phyloP scores from a whole-genome alignment of 1,140 invertebrate species.

The Drosophila subpulchrella region DNA sequence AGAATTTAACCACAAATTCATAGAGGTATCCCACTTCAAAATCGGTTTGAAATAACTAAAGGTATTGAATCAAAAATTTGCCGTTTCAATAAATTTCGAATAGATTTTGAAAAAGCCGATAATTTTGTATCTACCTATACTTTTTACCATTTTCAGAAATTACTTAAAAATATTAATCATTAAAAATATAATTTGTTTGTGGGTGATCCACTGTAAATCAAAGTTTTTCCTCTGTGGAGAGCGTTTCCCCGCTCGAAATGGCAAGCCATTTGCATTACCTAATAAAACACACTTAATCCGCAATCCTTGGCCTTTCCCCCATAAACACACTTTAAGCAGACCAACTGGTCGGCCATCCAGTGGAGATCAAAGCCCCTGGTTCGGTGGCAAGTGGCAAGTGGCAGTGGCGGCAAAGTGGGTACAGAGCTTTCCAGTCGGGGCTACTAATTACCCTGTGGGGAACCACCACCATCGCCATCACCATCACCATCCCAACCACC shows the following conservation, averaged over 20 bases:
- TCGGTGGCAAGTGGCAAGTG: slow-evolving; percentile 62
- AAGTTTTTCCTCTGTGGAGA: background rate
- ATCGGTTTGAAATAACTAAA: too few relatives aligned
- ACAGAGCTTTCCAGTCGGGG: slow-evolving; percentile 57
- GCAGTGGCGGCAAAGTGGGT: slow-evolving; percentile 28
- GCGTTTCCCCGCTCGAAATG: background rate
- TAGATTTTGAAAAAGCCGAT: too few relatives aligned
- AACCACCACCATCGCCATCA: slow-evolving; percentile 21
- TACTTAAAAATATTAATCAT: too few relatives aligned
- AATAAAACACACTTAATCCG: slow-evolving; percentile 34
- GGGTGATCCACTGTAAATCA: background rate
- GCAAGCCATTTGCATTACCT: slow-evolving; percentile 12
- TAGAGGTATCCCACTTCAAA: too few relatives aligned
- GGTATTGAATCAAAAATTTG: too few relatives aligned
- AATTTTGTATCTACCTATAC: too few relatives aligned
- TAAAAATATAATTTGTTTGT: background rate
- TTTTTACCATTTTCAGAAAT: too few relatives aligned
- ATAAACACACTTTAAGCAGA: slow-evolving; percentile 27
- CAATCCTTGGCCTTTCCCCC: slow-evolving; percentile 41
- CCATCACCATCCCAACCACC: slow-evolving; percentile 25
- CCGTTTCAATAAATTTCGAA: too few relatives aligned
- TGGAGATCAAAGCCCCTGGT: slow-evolving; percentile 67
- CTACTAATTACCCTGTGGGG: slow-evolving; percentile 82
- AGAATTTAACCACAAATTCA: too few relatives aligned
- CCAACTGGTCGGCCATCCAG: slow-evolving; percentile 58